Evolutionary conservation across 1,140 invertebrate genomes (phyloP).

Genomic region (Andrena cerasifolii): DNA sequence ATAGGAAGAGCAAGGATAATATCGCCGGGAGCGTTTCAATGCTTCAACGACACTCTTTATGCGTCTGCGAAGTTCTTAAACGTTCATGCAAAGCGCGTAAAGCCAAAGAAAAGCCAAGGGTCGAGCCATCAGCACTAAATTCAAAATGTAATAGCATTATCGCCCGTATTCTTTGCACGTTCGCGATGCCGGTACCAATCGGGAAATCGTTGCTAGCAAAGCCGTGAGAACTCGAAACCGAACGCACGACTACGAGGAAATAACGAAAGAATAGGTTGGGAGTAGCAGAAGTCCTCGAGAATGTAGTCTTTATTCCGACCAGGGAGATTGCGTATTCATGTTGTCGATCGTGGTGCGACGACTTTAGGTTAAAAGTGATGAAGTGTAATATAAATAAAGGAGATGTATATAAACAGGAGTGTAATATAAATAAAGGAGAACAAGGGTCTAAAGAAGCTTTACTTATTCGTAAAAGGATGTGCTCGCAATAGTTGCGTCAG

Average conservation of each 20-base stretch:
- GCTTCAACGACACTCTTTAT: slow-evolving; percentile 44
- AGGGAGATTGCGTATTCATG: slow-evolving; percentile 4
- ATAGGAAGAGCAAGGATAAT: neutral
- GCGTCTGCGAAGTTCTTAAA: slow-evolving; percentile 52
- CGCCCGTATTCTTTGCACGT: slow-evolving; percentile 63
- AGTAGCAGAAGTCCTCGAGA: slow-evolving; percentile 1
- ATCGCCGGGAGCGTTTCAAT: slow-evolving; percentile 30
- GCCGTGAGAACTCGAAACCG: slow-evolving; percentile 37
- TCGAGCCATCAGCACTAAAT: slow-evolving; percentile 56
- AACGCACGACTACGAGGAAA: slow-evolving; percentile 32
- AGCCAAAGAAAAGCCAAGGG: slow-evolving; percentile 44
- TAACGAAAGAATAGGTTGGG: slow-evolving; percentile 33
- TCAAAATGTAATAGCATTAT: slow-evolving; percentile 64
- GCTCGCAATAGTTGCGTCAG: too few species aligned
- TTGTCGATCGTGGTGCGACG: neutral
- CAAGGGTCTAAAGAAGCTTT: too few species aligned
- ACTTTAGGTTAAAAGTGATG: neutral
- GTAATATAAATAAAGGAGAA: too few species aligned
- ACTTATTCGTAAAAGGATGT: too few species aligned
- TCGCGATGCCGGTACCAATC: slow-evolving; percentile 40
- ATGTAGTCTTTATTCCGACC: neutral
- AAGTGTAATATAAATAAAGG: neutral
- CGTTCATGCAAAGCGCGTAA: slow-evolving; percentile 54
- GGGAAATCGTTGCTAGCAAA: slow-evolving; percentile 52
- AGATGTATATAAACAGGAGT: neutral